Evolutionary conservation across 2,113 vertebrate genomes (phyloP), one percentile per base, ranked within the genome.

Genomic region (Pedetes capensis): DNA sequence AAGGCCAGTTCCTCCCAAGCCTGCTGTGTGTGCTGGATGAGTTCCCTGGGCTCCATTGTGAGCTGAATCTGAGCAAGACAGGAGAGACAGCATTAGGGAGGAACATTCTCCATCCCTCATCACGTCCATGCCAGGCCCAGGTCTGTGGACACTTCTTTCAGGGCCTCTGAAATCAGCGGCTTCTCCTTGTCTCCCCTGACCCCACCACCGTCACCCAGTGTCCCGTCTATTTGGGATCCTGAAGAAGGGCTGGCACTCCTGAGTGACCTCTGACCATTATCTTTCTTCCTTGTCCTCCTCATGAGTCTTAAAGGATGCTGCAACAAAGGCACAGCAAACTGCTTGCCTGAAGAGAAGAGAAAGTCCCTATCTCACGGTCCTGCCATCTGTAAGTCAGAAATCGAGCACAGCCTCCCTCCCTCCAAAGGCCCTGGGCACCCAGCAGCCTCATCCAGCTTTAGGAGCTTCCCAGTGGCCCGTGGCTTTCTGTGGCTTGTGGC

Each of bases 141-240:
- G 20, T 23, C 80, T 3, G 3, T 20, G 2, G 6, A 5, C 13
- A 2, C 13, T 16, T 34, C 42, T 34, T 11, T n/a, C 12, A 5
- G 18, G 14, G 42, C 53, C 4, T 27, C 39, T 80, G 4, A 42
- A n/a, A 37, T 27, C 1, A 57, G n/a, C 13, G 6, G 27, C 55
- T 61, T 44, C 57, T 53, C 9, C 53, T n/a, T 25, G 55, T 20
- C 17, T 39, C 22, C 8, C 27, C 3, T 29, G 25, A 3, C 13
- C 6, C 17, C 14, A 11, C 29, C 16, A 82, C 7, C 32, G 14
- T 4, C 80, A 3, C 27, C 12, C 32, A 59, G 37, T 29, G 34
- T 9, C 37, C 4, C 29, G 20, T 5, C 3, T 32, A 25, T 59
- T 29, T 23, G 51, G 27, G 25, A 57, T 72, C 44, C 20, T 29